These are phyloP conservation scores for Conus canariensis DNA, from an alignment of 2,888 invertebrate genomes.

Conservation along the genomic window DNA sequence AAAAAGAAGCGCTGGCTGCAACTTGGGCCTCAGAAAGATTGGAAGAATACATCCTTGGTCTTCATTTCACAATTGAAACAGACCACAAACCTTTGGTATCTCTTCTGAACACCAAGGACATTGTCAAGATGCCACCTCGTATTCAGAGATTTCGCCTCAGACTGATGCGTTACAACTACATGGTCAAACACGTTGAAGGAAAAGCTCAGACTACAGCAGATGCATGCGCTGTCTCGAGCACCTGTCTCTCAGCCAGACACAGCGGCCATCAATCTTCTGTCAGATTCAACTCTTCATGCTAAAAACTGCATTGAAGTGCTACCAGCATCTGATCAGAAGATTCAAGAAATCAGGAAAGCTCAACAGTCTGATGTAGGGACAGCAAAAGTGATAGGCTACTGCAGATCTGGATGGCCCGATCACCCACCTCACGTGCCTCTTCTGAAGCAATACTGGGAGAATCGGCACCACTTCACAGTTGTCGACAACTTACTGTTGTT, in stretches of 20 bases:
- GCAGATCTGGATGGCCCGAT: neutral
- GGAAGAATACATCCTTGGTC: neutral
- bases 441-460: slow-evolving; percentile 21
- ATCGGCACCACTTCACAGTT: neutral
- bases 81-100: slow-evolving; percentile 24
- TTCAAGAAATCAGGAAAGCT: slow-evolving; percentile 10
- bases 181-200: neutral
- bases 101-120: neutral
- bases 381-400: neutral
- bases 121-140: neutral
- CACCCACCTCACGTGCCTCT: neutral
- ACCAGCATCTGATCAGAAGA: neutral
- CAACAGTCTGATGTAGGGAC: neutral
- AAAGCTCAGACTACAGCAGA: neutral
- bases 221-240: slow-evolving; percentile 27
- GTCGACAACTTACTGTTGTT: neutral
- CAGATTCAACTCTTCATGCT: neutral
- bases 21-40: slow-evolving; percentile 13
- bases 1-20: slow-evolving; percentile 12
- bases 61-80: neutral
- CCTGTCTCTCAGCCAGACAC: neutral
- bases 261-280: neutral
- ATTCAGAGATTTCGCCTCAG: neutral
- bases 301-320: neutral
- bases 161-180: neutral